Conservation (phyloP, 1,140 invertebrate species). For the Stegodyphus mimosarum region DNA sequence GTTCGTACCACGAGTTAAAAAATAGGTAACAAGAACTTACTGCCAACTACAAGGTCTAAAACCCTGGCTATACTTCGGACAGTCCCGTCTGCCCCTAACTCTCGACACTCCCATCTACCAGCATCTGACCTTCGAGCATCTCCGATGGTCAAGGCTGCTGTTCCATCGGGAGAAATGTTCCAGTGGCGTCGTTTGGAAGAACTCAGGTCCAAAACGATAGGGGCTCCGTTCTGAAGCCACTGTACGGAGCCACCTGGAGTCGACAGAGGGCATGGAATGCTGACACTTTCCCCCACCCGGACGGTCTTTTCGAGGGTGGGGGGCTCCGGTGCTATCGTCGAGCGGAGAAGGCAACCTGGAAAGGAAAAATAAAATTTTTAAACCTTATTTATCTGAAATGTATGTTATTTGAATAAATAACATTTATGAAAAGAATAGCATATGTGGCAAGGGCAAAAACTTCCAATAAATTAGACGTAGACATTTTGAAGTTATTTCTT, state of each 20-base stretch:
- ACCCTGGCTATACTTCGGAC: constrained; percentile 62
- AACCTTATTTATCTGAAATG: neutral
- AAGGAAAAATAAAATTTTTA: neutral
- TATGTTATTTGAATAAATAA: neutral
- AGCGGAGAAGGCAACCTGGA: neutral
- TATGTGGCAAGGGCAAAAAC: neutral
- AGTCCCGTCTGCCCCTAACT: constrained; percentile 60
- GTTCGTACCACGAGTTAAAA: too few relatives aligned
- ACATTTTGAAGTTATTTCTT: neutral
- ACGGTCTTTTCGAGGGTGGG: constrained; percentile 37
- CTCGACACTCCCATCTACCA: constrained; percentile 64
- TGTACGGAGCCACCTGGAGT: constrained; percentile 64
- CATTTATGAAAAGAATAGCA: neutral
- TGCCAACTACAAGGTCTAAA: constrained; percentile 62
- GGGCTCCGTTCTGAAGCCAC: constrained; percentile 63
- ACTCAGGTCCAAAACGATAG: constrained; percentile 61
- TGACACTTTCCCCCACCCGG: constrained; percentile 58
- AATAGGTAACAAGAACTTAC: constrained; percentile 52
- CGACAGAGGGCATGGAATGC: constrained; percentile 64
- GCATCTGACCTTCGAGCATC: constrained; percentile 61
- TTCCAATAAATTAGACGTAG: neutral
- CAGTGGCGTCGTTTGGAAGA: constrained; percentile 62
- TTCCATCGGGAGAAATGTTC: constrained; percentile 63
- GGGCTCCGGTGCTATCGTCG: neutral
- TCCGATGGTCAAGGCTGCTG: constrained; percentile 62